phyloP scores from a whole-genome alignment of 2,113 vertebrate species.

The Hymenochirus boettgeri region DNA sequence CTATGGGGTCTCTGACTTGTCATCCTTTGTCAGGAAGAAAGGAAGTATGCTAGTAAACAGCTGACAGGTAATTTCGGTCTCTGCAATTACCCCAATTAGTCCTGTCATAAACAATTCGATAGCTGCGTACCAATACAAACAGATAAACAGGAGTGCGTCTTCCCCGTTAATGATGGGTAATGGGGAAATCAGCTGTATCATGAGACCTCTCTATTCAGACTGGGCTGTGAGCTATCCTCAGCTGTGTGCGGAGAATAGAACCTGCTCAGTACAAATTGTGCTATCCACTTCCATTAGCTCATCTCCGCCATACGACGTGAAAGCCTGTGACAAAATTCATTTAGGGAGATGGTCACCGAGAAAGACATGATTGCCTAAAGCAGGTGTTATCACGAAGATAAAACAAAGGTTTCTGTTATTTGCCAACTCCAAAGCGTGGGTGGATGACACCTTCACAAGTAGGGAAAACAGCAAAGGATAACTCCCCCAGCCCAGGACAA shows the following conservation, averaged over 20 bases:
- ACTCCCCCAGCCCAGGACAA: slow-evolving; percentile 29
- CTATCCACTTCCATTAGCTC: slow-evolving; percentile 98
- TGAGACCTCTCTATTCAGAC: slow-evolving; percentile 49
- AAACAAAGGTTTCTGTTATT: slow-evolving; percentile 66
- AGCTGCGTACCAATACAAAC: slow-evolving; percentile 95
- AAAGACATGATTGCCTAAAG: slow-evolving; percentile 87
- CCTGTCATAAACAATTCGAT: slow-evolving; percentile 99
- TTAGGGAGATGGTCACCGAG: slow-evolving; percentile 71
- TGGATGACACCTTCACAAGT: background rate
- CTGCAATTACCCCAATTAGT: slow-evolving; percentile 99
- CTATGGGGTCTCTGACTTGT: slow-evolving; percentile 96
- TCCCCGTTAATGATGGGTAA: slow-evolving; percentile 92
- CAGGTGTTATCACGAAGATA: slow-evolving; percentile 89
- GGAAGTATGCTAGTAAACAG: slow-evolving; percentile 92
- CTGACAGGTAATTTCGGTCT: slow-evolving; percentile 99
- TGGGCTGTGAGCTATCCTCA: slow-evolving; percentile 68
- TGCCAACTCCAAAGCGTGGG: slow-evolving; percentile 2
- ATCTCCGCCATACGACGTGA: slow-evolving; percentile 82
- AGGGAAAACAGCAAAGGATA: background rate
- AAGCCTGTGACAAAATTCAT: slow-evolving; percentile 98
- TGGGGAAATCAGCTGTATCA: slow-evolving; percentile 89
- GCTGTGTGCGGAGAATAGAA: slow-evolving; percentile 86
- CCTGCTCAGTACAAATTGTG: slow-evolving; percentile 96
- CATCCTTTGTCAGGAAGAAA: slow-evolving; percentile 96
- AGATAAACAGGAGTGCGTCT: slow-evolving; percentile 87